Conservation (phyloP, 37 sponge, comb jelly and placozoan species). For the Geodia barretti region DNA sequence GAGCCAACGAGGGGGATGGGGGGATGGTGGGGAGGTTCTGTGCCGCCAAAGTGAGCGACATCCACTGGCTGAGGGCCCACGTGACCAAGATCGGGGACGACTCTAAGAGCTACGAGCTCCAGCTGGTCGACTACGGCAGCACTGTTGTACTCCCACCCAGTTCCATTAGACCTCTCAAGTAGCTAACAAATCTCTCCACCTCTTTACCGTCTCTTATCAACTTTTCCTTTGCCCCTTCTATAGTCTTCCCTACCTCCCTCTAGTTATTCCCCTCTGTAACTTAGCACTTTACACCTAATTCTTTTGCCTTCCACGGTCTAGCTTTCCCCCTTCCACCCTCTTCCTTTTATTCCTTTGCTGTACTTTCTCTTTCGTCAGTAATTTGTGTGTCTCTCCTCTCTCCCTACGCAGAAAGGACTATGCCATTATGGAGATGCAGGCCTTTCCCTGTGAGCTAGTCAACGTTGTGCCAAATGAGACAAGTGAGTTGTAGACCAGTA, state of each 20-base stretch:
- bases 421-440: constrained; percentile 21
- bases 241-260: background rate
- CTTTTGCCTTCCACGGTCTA: too few relatives aligned
- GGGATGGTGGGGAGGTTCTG: constrained; percentile 37
- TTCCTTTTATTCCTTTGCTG: constrained; percentile 1
- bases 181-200: background rate
- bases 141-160: constrained; percentile 44
- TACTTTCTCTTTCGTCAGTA: background rate
- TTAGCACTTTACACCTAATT: too few relatives aligned
- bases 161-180: constrained; percentile 53
- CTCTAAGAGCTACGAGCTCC: constrained; percentile 28
- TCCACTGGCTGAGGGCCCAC: constrained; percentile 59
- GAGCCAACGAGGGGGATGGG: constrained; percentile 15
- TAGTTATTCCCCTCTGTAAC: too few relatives aligned
- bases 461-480: constrained; percentile 30
- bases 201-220: background rate
- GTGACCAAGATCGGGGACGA: constrained; percentile 29
- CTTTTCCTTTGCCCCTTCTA: background rate
- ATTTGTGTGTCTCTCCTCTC: background rate
- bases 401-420: constrained; percentile 36
- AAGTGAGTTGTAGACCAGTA: too few relatives aligned
- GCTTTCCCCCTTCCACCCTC: too few relatives aligned
- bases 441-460: constrained; percentile 44
- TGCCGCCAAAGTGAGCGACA: constrained; percentile 56
- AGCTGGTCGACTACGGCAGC: constrained; percentile 67